These are phyloP conservation scores for Cryptophagus acutangulus DNA, from an alignment of 2,888 invertebrate species.

Conservation along the genomic window DNA sequence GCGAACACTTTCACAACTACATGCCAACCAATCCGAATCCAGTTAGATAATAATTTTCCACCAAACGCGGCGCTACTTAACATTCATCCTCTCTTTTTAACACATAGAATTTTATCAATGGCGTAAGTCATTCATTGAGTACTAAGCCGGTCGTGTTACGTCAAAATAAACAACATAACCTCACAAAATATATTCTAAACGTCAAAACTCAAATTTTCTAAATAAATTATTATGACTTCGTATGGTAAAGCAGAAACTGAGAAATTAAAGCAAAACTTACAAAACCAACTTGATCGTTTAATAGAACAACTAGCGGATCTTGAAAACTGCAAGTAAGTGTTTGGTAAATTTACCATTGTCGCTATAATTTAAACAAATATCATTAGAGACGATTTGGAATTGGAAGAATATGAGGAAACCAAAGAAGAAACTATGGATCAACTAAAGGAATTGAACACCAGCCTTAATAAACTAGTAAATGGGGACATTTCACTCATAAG, in stretches of 20 bases:
- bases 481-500: conserved; percentile 67
- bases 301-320: conserved; percentile 66
- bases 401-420: conserved; percentile 62
- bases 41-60: conserved; percentile 5
- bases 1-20: conserved; percentile 38
- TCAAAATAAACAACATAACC: conserved; percentile 32
- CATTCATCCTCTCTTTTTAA: conserved; percentile 16
- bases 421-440: conserved; percentile 67
- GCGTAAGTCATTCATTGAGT: conserved; percentile 14
- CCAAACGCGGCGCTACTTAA: conserved; percentile 6
- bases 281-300: conserved; percentile 63
- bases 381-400: conserved; percentile 58
- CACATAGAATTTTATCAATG: background rate
- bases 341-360: conserved; percentile 2
- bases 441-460: conserved; percentile 62
- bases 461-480: conserved; percentile 57
- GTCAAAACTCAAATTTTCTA: background rate
- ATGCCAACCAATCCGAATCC: conserved; percentile 19
- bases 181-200: conserved; percentile 17
- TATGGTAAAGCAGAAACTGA: conserved; percentile 59
- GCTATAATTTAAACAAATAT: conserved; percentile 7
- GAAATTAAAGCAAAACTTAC: conserved; percentile 58
- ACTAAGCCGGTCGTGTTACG: too few relatives aligned
- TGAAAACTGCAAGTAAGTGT: conserved; percentile 61
- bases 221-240: conserved; percentile 49